Evolutionary conservation across 2,888 invertebrate genomes (phyloP).

Genomic region (Thalpophila matura): DNA sequence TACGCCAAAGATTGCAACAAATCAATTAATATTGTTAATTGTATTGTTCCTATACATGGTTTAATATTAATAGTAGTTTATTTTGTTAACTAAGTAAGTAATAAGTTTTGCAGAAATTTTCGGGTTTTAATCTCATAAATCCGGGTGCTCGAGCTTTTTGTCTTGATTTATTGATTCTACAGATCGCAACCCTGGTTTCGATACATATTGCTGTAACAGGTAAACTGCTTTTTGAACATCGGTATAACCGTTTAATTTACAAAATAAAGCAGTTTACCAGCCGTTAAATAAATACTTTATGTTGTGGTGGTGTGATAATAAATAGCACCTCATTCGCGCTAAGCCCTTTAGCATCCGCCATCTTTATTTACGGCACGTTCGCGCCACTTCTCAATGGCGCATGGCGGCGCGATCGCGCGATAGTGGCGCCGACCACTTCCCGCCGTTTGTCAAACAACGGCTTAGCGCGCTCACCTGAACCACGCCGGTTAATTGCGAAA

Average conservation of each 20-base stretch:
- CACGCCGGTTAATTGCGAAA: slow-evolving; percentile 83
- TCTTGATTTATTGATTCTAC: no score
- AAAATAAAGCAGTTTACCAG: slow-evolving; percentile 57
- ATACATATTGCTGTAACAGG: neutral
- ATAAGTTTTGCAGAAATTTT: no score
- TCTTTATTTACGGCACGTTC: slow-evolving; percentile 87
- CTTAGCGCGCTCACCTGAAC: slow-evolving; percentile 81
- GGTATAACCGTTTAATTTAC: slow-evolving; percentile 46
- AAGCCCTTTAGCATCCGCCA: slow-evolving; percentile 77
- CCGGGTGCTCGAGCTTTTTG: no score
- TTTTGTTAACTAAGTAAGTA: no score
- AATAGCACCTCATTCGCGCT: slow-evolving; percentile 67
- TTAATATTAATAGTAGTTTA: no score
- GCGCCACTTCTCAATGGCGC: slow-evolving; percentile 76
- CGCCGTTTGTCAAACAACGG: slow-evolving; percentile 84
- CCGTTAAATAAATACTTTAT: slow-evolving; percentile 62
- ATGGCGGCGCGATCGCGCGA: slow-evolving; percentile 72
- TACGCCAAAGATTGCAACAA: no score
- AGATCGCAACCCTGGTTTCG: no score
- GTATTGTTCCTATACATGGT: no score
- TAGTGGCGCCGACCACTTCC: slow-evolving; percentile 79
- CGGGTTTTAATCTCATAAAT: no score
- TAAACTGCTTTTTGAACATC: slow-evolving; percentile 14
- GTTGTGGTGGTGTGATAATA: slow-evolving; percentile 64
- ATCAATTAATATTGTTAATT: no score